Base-by-base conservation (phyloP, 2,888 invertebrate genomes). In the Microctonus hyperodae region DNA sequence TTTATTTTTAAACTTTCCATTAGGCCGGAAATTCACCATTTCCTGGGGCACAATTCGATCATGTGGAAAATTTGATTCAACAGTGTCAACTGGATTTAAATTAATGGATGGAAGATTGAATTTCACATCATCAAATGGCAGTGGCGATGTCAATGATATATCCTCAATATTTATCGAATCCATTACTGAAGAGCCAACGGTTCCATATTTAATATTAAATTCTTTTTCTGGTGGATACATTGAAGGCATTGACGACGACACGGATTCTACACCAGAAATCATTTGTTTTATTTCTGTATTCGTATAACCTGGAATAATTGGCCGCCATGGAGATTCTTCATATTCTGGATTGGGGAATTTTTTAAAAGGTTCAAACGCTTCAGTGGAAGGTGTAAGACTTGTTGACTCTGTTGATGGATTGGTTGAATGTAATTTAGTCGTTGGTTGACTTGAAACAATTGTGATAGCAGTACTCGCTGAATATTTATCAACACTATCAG, bases 291-390 rank as follows among this genome's bases (percentile, higher is more conserved):
- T 16, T 28, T 80, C 79, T 0, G 79, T 72, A 31, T 81, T 78
- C 0, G 76, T 62, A 55, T 78, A 80, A 0, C 76, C 71, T 3
- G 83, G 83, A 28, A 83, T 74, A 10, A 84, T 84, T 1, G 84
- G 84, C 28, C 73, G 78, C 84, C 83, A 84, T 0, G 83, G 82
- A 1, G 83, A 83, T 0, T 78, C 82, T 58, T 83, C 83, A n/a
- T 81, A 77, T 28, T 81, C 76, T 0, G 83, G 82, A 16, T 82
- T 78, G 1, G 70, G 76, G 59, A 82, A 83, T 16, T 79, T 81
- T 23, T 76, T 76, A 61, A 75, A 77, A 2, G 70, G 56, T 10
- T 77, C 71, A 3, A 73, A 67, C 7, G 60, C 48, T 35, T 70
- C 44, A n/a, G 40, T 50, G 23, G 63, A 37, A 13, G 50, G 10